A percentile compares a stretch with the other conserved stretches of the same genome.
phyloP scores from a whole-genome alignment of 2,888 invertebrate genomes.

The Craniophora ligustri region DNA sequence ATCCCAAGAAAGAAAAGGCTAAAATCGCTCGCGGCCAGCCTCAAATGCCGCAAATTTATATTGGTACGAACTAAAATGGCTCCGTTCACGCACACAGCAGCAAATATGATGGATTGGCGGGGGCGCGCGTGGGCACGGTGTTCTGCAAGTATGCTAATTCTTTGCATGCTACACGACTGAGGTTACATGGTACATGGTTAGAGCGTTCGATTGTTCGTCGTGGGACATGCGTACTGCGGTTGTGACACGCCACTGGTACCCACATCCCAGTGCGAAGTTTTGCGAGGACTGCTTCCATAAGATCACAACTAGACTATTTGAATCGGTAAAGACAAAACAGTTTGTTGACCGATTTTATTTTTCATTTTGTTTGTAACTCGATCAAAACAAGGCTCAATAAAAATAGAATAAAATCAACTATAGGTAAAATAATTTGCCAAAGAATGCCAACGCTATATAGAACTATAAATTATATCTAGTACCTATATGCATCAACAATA shows the following conservation, averaged over 20 bases:
- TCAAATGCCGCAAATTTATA: constrained; percentile 53
- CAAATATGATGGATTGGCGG: constrained; percentile 82
- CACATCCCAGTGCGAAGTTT: constrained; percentile 9
- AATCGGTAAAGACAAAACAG: no score
- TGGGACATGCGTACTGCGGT: constrained; percentile 64
- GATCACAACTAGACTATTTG: no score
- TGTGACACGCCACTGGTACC: constrained; percentile 53
- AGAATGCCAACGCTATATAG: no score
- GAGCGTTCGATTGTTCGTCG: constrained; percentile 77
- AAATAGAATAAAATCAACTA: no score
- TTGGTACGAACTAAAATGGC: constrained; percentile 64
- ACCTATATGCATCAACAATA: no score
- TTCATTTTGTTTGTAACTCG: no score
- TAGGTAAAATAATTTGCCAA: no score
- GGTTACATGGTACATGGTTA: constrained; percentile 72
- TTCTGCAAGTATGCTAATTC: constrained; percentile 85
- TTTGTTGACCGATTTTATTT: no score
- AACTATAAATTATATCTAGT: no score
- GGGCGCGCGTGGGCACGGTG: constrained; percentile 78
- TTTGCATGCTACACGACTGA: constrained; percentile 67
- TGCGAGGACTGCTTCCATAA: constrained; percentile 5
- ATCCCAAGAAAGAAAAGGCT: constrained; percentile 48
- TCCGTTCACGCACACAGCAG: constrained; percentile 70
- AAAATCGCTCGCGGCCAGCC: constrained; percentile 44
- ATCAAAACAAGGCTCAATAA: no score